These are phyloP conservation scores for Eira barbara DNA, from an alignment of 2,113 vertebrate genomes.

Conservation along the genomic window DNA sequence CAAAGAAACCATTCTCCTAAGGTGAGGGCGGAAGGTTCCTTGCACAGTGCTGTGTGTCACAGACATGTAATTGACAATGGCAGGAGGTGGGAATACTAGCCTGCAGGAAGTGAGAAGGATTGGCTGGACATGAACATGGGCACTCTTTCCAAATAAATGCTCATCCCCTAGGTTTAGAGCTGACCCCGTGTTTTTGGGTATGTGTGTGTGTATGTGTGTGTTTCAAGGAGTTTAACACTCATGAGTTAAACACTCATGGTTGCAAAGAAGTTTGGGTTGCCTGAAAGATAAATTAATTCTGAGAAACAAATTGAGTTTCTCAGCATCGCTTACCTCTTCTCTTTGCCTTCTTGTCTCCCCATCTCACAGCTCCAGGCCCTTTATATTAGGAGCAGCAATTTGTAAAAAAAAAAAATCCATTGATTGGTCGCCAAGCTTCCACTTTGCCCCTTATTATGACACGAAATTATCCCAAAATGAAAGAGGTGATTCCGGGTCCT, in stretches of 20 bases:
- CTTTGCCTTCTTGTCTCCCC: neutral
- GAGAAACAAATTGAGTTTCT: neutral
- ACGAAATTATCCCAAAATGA: neutral
- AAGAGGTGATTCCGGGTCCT: neutral
- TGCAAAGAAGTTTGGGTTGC: neutral
- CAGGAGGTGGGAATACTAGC: fast-evolving
- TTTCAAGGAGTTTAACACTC: neutral
- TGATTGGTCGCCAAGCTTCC: neutral
- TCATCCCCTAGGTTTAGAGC: neutral
- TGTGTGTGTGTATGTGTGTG: neutral
- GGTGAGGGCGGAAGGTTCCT: fast-evolving
- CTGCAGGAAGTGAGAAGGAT: neutral
- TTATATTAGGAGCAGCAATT: neutral
- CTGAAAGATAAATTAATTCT: neutral
- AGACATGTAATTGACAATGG: neutral
- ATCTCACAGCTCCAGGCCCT: neutral
- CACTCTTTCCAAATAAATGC: neutral
- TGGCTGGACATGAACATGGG: too few relatives aligned
- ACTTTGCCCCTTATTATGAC: neutral
- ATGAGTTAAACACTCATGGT: neutral
- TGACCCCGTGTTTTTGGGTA: neutral
- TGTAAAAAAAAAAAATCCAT: neutral
- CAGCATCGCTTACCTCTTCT: neutral
- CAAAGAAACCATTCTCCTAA: neutral
- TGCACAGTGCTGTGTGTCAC: neutral